Conservation (phyloP, 2,113 vertebrate species). For the Anolis carolinensis region DNA sequence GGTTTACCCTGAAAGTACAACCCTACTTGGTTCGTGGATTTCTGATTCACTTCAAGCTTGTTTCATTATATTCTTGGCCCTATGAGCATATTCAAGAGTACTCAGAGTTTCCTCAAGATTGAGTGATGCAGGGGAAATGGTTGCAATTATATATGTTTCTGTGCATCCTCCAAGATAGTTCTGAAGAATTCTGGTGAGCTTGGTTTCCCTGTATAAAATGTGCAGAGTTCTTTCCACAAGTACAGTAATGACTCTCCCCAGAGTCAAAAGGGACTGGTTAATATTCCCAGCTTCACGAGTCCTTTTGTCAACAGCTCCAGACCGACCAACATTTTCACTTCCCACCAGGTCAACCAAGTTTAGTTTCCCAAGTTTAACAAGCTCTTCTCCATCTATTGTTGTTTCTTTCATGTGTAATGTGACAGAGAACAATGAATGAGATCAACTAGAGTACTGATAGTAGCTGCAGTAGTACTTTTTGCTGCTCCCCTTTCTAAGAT, state of each 20-base stretch:
- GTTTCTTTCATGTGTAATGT: conserved; percentile 99
- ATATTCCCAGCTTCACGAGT: conserved; percentile 98
- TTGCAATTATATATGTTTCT: conserved; percentile 98
- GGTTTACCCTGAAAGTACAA: no score
- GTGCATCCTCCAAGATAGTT: conserved; percentile 96
- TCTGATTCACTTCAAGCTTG: conserved; percentile 98
- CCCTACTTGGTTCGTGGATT: conserved; percentile 94
- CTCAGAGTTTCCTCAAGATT: conserved; percentile 98
- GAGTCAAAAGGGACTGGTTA: conserved; percentile 94
- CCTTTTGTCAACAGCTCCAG: conserved; percentile 95
- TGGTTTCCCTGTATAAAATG: conserved; percentile 95
- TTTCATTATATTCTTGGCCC: conserved; percentile 98
- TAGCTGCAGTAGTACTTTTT: conserved; percentile 94
- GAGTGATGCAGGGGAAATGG: conserved; percentile 92
- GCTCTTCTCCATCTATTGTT: conserved; percentile 92
- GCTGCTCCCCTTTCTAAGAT: conserved; percentile 95
- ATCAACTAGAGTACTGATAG: conserved; percentile 96
- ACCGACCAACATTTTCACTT: conserved; percentile 97
- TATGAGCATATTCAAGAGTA: conserved; percentile 94
- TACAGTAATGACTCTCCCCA: conserved; percentile 95
- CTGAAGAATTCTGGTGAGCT: conserved; percentile 95
- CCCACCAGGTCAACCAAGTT: conserved; percentile 98
- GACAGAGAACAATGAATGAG: conserved; percentile 95
- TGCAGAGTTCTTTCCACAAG: conserved; percentile 96
- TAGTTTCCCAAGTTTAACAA: conserved; percentile 97